A percentile compares a stretch with the other conserved stretches of the same genome.
Conservation (phyloP, 2,888 invertebrate species). For the Phrixothrix hirtus region DNA sequence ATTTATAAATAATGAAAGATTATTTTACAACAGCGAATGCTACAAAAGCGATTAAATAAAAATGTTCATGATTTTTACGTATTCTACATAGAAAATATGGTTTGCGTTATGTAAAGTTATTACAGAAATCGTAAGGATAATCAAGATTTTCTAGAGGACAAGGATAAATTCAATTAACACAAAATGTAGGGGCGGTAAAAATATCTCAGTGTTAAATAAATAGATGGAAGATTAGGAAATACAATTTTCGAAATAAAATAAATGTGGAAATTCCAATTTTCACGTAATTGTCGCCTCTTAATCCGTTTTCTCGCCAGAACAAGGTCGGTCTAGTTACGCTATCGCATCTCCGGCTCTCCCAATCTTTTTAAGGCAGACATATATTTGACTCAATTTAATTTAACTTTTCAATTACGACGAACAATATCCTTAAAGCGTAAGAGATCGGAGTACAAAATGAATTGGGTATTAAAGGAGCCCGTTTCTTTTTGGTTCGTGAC, state of each 20-base stretch:
- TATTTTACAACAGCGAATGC: too few species aligned
- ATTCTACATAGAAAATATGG: too few species aligned
- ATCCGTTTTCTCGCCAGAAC: slow-evolving; percentile 22
- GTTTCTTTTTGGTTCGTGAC: slow-evolving; percentile 20
- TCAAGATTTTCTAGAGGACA: too few species aligned
- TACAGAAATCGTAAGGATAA: too few species aligned
- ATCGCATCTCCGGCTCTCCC: slow-evolving; percentile 14
- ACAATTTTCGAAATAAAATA: slow-evolving; percentile 17
- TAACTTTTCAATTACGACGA: slow-evolving; percentile 33
- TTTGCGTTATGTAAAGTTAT: too few species aligned
- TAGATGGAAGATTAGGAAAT: not conserved
- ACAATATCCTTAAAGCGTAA: slow-evolving; percentile 22
- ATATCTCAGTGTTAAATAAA: slow-evolving; percentile 5
- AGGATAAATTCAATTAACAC: too few species aligned
- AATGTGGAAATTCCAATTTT: slow-evolving; percentile 22
- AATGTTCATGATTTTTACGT: too few species aligned
- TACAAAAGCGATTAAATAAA: too few species aligned
- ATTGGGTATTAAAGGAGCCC: slow-evolving; percentile 23
- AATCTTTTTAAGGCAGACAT: slow-evolving; percentile 23
- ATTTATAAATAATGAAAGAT: too few species aligned
- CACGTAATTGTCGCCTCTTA: slow-evolving; percentile 25
- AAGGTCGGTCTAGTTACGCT: slow-evolving; percentile 23
- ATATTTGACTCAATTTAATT: slow-evolving; percentile 35
- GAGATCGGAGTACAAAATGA: slow-evolving; percentile 18
- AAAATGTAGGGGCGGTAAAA: too few species aligned